Conservation (phyloP, 2,113 vertebrate genomes). For the Pseudorasbora parva region DNA sequence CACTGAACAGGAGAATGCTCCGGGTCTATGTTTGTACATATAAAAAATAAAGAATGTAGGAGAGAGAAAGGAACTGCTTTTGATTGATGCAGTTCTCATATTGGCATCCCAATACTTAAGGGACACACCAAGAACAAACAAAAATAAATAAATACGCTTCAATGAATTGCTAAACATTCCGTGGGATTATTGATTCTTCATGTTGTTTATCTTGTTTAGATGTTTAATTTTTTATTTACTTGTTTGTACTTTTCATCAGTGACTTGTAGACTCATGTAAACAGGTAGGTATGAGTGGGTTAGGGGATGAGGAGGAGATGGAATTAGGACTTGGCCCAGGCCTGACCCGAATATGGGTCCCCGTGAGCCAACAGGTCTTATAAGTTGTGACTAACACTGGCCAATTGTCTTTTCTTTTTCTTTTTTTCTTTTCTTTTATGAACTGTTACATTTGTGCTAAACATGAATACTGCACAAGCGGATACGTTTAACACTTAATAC, state of each 20-base stretch:
- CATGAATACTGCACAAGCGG: background rate
- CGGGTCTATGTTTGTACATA: constrained; percentile 37
- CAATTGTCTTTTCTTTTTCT: background rate
- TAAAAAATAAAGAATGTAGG: background rate
- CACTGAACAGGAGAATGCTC: constrained; percentile 1
- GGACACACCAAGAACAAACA: background rate
- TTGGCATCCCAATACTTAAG: background rate
- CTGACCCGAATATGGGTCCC: background rate
- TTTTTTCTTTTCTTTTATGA: background rate
- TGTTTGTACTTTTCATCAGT: too few species aligned
- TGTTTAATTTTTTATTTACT: too few species aligned
- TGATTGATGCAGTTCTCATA: background rate
- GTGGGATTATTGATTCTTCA: background rate
- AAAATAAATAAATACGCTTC: too few species aligned
- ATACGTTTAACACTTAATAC: background rate
- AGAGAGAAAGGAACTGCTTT: background rate
- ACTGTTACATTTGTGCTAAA: background rate
- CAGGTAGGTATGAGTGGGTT: background rate
- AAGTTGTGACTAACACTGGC: background rate
- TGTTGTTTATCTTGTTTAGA: background rate
- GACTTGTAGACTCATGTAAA: background rate
- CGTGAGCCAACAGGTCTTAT: background rate
- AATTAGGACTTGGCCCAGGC: background rate
- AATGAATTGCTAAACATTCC: background rate
- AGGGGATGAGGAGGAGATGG: background rate